Evolutionary conservation across 2,797 vertebrate genomes (phyloP).

Genomic region (Sylvia borin): DNA sequence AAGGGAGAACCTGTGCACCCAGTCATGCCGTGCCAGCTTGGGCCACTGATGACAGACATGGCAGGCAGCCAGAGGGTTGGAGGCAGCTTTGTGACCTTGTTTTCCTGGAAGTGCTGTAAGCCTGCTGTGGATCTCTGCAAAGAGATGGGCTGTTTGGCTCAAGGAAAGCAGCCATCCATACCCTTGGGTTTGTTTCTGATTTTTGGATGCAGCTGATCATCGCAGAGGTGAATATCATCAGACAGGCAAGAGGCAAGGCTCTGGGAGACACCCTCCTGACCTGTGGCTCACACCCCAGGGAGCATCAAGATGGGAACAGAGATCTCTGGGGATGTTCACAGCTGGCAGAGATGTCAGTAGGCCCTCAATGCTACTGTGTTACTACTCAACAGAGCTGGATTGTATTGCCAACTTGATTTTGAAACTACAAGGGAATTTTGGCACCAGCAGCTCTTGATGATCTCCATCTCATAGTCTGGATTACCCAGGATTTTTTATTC

Average conservation of each 20-base stretch:
- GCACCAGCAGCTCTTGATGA: background rate
- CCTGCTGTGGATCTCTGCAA: background rate
- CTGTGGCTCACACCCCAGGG: background rate
- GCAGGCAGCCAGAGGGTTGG: background rate
- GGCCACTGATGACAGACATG: background rate
- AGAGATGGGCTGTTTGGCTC: background rate
- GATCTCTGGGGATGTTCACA: background rate
- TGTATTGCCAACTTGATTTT: background rate
- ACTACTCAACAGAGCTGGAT: background rate
- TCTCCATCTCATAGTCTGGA: background rate
- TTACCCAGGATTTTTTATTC: background rate
- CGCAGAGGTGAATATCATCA: background rate
- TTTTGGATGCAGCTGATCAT: background rate
- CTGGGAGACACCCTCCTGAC: background rate
- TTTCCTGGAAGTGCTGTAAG: background rate
- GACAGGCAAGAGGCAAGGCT: background rate
- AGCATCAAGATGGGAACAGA: background rate
- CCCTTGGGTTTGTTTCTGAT: background rate
- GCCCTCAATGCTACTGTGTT: accelerated
- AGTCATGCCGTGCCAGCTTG: accelerated
- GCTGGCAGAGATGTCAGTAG: background rate
- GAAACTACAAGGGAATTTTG: background rate
- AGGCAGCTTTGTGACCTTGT: background rate
- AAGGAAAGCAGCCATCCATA: background rate
- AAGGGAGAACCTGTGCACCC: background rate